Evolutionary conservation across 2,888 invertebrate genomes (phyloP), one percentile per base, ranked within the genome.

Genomic region (Eristalis arbustorum): DNA sequence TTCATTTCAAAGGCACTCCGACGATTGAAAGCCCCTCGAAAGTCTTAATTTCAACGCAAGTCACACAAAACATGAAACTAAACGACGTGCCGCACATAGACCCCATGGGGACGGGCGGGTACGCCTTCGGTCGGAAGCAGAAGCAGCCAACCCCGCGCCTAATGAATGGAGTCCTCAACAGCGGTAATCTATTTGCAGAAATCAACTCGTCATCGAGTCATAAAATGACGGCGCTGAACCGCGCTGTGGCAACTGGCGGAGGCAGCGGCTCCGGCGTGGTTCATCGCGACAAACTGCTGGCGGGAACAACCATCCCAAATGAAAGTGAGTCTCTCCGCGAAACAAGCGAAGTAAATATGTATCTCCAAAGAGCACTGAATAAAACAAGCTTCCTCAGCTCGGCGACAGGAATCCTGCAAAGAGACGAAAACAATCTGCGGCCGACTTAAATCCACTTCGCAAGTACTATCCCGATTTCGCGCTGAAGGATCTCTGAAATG

Each of bases 121-220:
- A 49, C 49, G 59, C 49, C 63, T 56, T 73, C 72, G 37, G 37
- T 72, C 72, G 73, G 73, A 82, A 77, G 76, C 64, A 71, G 73
- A 81, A 77, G 72, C 64, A 62, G 49, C 61, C 78, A 75, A 75
- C 74, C 66, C 1, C 18, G 34, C 34, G 59, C 22, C 71, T 87
- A 78, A 87, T 83, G 78, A 83, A 74, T 78, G 25, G 61, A 83
- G 78, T 71, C 62, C 73, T 74, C 25, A 79, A 82, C 74, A 71
- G n/a, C 71, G 79, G 78, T 83, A 83, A 83, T 87, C 78, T 83
- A 64, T 83, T 83, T 83, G 76, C 64, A 34, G 71, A 87, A 87
- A 87, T 79, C 83, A 83, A 83, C 72, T 87, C 72, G 78, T 87
- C 87, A 87, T 82, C 82, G 64, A 78, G 77, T 74, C 74, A 78